A percentile compares a stretch with the other conserved stretches of the same genome.
These are phyloP conservation scores for Brachyrhaphis roseni DNA, from an alignment of 2,797 vertebrate species.

Conservation along the genomic window DNA sequence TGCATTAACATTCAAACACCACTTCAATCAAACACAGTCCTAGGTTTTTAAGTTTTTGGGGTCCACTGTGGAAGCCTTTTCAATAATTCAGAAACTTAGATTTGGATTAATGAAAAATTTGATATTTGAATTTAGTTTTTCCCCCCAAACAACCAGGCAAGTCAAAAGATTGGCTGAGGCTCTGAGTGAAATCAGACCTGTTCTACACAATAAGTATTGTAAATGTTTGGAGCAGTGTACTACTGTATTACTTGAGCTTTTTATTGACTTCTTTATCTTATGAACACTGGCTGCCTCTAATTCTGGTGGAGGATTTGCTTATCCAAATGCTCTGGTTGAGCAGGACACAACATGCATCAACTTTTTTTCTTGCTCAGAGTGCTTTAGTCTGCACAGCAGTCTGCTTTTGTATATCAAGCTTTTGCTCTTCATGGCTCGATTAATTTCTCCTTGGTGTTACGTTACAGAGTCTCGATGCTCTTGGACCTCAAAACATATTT, in stretches of 20 bases:
- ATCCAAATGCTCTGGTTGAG: neutral
- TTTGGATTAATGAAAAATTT: neutral
- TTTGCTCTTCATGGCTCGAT: neutral
- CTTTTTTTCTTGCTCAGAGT: neutral
- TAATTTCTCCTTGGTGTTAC: neutral
- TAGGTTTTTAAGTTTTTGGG: neutral
- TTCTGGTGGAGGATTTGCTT: neutral
- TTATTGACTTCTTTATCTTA: neutral
- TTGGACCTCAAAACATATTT: neutral
- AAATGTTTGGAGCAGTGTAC: neutral
- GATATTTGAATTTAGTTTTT: neutral
- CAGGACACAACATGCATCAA: slow-evolving; percentile 11
- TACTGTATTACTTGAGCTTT: neutral
- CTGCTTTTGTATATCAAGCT: neutral
- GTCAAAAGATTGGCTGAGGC: neutral
- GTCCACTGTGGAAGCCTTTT: neutral
- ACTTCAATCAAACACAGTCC: too few relatives aligned
- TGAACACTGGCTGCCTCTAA: neutral
- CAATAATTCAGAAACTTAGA: neutral
- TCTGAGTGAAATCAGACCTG: neutral
- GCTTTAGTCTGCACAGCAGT: neutral
- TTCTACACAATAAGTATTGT: neutral
- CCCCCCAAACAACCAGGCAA: neutral
- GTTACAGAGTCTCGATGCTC: neutral
- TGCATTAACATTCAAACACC: too few relatives aligned